A percentile compares a stretch with the other conserved stretches of the same genome.
These are phyloP conservation scores for Lichenostomus cassidix DNA, from an alignment of 2,113 vertebrate species.

Conservation along the genomic window DNA sequence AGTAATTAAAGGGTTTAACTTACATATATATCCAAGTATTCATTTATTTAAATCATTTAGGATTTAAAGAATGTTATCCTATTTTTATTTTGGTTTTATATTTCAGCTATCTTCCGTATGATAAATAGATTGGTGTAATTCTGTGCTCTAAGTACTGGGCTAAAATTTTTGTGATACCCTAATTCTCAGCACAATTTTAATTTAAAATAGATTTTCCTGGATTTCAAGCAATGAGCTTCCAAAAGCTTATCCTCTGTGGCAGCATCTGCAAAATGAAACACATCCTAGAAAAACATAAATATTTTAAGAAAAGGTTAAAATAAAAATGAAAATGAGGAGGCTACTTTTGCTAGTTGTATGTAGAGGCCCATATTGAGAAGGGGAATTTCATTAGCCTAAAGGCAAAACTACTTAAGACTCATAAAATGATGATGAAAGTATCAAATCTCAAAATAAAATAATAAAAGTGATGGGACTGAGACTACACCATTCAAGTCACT, in stretches of 20 bases:
- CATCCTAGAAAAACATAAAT: neutral
- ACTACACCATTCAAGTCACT: neutral
- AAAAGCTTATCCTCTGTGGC: neutral
- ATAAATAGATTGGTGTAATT: neutral
- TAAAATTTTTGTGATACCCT: neutral
- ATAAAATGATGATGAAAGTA: neutral
- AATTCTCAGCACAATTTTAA: neutral
- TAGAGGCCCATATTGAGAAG: neutral
- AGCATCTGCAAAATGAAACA: neutral
- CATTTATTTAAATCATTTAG: neutral
- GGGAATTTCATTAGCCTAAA: neutral
- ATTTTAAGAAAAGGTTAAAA: neutral
- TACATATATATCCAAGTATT: neutral
- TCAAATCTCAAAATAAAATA: neutral
- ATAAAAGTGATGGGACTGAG: neutral
- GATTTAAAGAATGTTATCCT: neutral
- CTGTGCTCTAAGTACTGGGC: neutral
- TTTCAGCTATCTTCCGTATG: neutral
- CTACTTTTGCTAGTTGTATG: neutral
- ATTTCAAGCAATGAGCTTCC: neutral
- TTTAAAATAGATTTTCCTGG: neutral
- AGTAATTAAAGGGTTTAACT: neutral
- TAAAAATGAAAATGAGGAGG: neutral
- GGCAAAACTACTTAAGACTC: neutral
- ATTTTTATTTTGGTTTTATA: neutral